Evolutionary conservation across 2,797 vertebrate genomes (phyloP).

Genomic region (Furcifer pardalis): DNA sequence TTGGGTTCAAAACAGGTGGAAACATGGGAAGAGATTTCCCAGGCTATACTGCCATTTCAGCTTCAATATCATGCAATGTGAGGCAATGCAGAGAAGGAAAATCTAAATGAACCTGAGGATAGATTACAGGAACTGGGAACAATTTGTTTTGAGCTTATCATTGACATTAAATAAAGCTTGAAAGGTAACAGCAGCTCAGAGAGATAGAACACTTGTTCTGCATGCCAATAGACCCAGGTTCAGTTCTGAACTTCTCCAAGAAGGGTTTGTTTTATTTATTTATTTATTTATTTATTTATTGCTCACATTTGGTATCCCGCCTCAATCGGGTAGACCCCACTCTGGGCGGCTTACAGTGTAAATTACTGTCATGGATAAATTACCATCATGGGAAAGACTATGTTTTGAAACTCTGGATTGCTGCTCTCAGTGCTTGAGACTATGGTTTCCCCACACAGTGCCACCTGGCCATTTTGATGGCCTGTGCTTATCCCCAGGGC

Average conservation of each 20-base stretch:
- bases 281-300: too few relatives aligned
- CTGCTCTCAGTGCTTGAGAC: background rate
- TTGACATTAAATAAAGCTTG: background rate
- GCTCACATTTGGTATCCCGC: too few relatives aligned
- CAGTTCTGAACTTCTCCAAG: background rate
- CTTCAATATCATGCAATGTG: background rate
- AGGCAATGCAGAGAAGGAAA: constrained; percentile 5
- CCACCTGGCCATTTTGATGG: too few relatives aligned
- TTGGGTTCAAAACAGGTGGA: background rate
- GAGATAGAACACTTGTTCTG: background rate
- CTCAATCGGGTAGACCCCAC: too few relatives aligned
- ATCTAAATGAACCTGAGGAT: background rate
- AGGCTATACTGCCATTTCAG: background rate
- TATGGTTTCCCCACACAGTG: too few relatives aligned
- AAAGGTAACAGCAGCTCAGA: background rate
- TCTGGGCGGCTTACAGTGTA: too few relatives aligned
- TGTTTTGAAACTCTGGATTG: background rate
- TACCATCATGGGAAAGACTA: too few relatives aligned
- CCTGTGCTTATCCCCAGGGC: too few relatives aligned
- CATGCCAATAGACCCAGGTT: background rate
- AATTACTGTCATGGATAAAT: too few relatives aligned
- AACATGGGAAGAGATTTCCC: background rate
- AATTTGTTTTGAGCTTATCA: background rate
- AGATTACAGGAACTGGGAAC: background rate
- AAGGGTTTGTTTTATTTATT: too few relatives aligned